Base-by-base conservation (phyloP, 1,140 invertebrate genomes). In the Bombus sibiricus region DNA sequence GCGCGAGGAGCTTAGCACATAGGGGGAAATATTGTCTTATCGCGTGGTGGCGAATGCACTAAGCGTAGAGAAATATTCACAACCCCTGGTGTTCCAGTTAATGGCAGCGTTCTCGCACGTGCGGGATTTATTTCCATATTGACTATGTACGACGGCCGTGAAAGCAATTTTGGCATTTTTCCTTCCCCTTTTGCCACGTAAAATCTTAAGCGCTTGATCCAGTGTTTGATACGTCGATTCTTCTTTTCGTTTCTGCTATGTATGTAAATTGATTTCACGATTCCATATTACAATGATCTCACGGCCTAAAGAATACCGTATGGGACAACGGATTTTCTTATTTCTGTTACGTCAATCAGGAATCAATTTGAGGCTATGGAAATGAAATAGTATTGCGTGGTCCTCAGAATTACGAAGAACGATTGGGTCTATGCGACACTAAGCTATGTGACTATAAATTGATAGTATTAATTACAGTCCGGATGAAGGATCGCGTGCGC, bases 401-500 rank as follows among this genome's bases (percentile, higher is more conserved):
- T 53, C 34, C 41, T 2, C 22, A 39, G 37, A 81, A 81, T 81
- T 39, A 32, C 37, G 43, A 62, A 66, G 66, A 59, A 41, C 82
- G 53, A 66, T 62, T n/a, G 10, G 3, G 18, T 53, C 47, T 53
- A 22, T 22, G 18, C 18, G 18, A 53, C 18, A 53, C 6, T 53
- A 53, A 73, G 69, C 62, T 73, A 43, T 25, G 37, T 53, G 69
- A 62, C 73, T 81, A 81, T 69, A 81, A 81, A 81, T 73, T 81
- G 34, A 62, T 32, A 39, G 53, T 62, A 81, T 81, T 73, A 41
- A 73, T 81, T 81, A 73, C 22, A 15, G 39, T 73, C 22, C 12
- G 22, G 13, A 13, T 28, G 80, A 81, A 81, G 25, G 28, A 73
- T 81, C 53, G 53, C 62, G 47, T 43, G 69, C 68, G n/a, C 0